Percentiles rank a stretch among this genome's conserved stretches.
Conservation (phyloP, 1,140 invertebrate genomes). For the Drosophila hydei region DNA sequence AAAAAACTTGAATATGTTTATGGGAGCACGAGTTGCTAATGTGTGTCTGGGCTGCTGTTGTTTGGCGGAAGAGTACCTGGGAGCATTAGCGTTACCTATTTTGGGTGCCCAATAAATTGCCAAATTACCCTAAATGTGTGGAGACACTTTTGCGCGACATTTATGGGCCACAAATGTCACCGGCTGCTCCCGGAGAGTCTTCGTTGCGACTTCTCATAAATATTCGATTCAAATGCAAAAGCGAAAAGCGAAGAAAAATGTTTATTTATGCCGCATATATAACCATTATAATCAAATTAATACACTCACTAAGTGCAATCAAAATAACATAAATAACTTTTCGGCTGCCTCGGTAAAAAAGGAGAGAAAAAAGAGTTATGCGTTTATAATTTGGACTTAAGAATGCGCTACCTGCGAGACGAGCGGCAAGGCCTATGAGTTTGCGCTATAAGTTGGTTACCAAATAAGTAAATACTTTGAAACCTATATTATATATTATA, state of each 20-base stretch:
- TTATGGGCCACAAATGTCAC: constrained; percentile 48
- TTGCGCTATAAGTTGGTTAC: neutral
- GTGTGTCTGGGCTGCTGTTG: constrained; percentile 32
- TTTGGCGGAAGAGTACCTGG: constrained; percentile 26
- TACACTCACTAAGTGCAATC: constrained; percentile 78
- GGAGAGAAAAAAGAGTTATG: constrained; percentile 59
- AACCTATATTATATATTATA: too few species aligned
- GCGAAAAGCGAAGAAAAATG: constrained; percentile 34
- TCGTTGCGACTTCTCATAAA: constrained; percentile 51
- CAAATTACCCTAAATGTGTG: constrained; percentile 48
- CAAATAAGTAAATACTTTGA: too few species aligned
- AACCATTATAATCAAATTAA: constrained; percentile 80
- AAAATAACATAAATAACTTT: constrained; percentile 77
- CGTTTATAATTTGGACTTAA: constrained; percentile 60
- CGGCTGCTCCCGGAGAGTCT: constrained; percentile 8
- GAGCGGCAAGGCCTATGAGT: constrained; percentile 2
- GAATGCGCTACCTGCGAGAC: constrained; percentile 29
- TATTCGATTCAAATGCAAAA: constrained; percentile 44
- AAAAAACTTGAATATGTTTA: constrained; percentile 32
- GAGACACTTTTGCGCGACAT: constrained; percentile 66
- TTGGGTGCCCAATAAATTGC: constrained; percentile 53
- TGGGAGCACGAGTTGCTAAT: constrained; percentile 12
- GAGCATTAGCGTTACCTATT: constrained; percentile 6
- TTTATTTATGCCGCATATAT: constrained; percentile 71
- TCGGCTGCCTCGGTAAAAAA: constrained; percentile 1